These are phyloP conservation scores for Eurytoma californica DNA, from an alignment of 2,888 invertebrate species.

Conservation along the genomic window DNA sequence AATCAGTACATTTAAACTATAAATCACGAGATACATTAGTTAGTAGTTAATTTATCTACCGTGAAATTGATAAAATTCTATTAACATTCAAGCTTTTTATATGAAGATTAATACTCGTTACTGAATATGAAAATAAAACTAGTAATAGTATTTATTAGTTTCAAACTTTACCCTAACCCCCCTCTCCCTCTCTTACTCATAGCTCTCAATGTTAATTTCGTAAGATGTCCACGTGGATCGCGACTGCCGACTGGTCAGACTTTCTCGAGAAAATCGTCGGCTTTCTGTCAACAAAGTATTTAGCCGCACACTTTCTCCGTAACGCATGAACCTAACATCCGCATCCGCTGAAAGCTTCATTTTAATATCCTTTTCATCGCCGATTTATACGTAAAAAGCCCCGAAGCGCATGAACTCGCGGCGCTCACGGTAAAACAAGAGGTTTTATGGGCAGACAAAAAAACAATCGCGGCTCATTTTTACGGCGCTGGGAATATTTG, in stretches of 20 bases:
- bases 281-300: slow-evolving; percentile 41
- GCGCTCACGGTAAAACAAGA: not conserved
- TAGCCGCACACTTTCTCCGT: slow-evolving; percentile 39
- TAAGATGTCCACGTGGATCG: not conserved
- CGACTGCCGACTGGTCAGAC: not conserved
- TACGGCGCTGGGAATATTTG: too few species aligned
- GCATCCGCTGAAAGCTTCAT: not conserved
- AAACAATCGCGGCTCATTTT: not conserved
- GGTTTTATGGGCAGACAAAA: not conserved
- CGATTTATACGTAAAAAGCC: slow-evolving; percentile 24
- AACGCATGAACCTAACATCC: slow-evolving; percentile 13
- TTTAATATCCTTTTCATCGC: not conserved
- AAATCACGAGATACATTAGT: too few species aligned
- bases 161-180: too few species aligned
- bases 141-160: too few species aligned
- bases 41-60: too few species aligned
- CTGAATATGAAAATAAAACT: too few species aligned
- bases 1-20: too few species aligned
- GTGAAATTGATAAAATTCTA: too few species aligned
- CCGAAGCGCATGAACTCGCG: not conserved
- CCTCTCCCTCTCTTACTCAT: too few species aligned
- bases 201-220: too few species aligned
- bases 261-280: slow-evolving; percentile 28
- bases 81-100: too few species aligned
- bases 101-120: too few species aligned